A percentile compares a stretch with the other conserved stretches of the same genome.
These are phyloP conservation scores for Busseola fusca DNA, from an alignment of 2,888 invertebrate genomes.

Conservation along the genomic window DNA sequence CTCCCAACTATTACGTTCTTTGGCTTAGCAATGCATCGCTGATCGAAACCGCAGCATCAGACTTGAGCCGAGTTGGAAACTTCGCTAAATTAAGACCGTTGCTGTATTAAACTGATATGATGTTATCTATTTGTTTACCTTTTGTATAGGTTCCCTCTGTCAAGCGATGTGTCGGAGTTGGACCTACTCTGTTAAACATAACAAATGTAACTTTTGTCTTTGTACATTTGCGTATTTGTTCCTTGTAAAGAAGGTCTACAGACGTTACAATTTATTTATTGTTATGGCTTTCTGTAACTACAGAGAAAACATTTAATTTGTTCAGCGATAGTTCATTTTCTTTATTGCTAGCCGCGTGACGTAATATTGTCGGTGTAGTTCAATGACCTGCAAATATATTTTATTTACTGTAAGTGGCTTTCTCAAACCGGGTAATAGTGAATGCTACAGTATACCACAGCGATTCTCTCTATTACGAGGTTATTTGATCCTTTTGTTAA, in stretches of 20 bases:
- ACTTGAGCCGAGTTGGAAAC: constrained; percentile 63
- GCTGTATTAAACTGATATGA: constrained; percentile 66
- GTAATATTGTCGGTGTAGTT: constrained; percentile 41
- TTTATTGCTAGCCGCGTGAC: constrained; percentile 32
- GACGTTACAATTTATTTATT: constrained; percentile 37
- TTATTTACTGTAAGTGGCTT: constrained; percentile 5
- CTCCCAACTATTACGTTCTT: constrained; percentile 43
- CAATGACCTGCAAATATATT: constrained; percentile 24
- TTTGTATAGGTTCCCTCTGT: constrained; percentile 29
- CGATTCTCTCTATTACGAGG: constrained; percentile 9
- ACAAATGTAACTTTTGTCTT: constrained; percentile 39
- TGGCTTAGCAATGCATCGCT: constrained; percentile 56
- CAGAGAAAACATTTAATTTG: constrained; percentile 36
- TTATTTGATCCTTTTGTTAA: constrained; percentile 53
- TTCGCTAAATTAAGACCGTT: constrained; percentile 52
- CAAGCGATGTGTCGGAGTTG: constrained; percentile 11
- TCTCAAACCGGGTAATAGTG: constrained; percentile 1
- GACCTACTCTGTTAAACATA: constrained; percentile 12
- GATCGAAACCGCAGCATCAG: constrained; percentile 54
- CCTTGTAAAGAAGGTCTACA: constrained; percentile 17
- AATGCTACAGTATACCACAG: constrained; percentile 14
- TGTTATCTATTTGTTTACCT: constrained; percentile 59
- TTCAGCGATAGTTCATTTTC: constrained; percentile 36
- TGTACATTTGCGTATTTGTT: constrained; percentile 17
- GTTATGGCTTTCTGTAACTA: constrained; percentile 27